Base-by-base conservation (phyloP, 2,797 vertebrate genomes). In the Peromyscus aztecus region DNA sequence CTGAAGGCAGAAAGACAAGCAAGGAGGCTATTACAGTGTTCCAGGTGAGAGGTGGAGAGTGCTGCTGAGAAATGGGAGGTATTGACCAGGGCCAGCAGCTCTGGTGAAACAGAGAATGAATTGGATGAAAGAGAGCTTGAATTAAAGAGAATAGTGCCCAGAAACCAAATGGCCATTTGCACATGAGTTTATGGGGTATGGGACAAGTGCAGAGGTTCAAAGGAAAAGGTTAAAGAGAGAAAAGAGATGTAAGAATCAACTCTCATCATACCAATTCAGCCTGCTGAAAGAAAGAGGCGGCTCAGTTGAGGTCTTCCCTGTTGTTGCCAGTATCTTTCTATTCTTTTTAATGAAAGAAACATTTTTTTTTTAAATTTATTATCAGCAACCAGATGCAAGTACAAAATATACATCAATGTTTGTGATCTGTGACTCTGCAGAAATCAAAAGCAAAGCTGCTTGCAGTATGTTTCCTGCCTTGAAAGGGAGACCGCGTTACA, bases 401-500 rank as follows among this genome's bases (percentile, higher is more conserved):
- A 4, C 0, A 23, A 87, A 89, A 75, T 84, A 77, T 86, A 59
- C 57, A 57, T 11, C 16, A 84, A 13, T 12, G 78, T 84, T 65
- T 67, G 55, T 31, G 7, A 3, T 40, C 13, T 76, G 40, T 17
- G 87, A 31, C 34, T 88, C 59, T 57, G n/a, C n/a, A 84, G 37
- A 94, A 93, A 8, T 84, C 5, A 82, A 40, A 77, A 80, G 40
- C 4, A 92, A 87, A 85, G 14, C n/a, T 67, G 14, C 94, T 87
- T 82, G 52, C 1, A 46, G 7, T 2, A 76, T 49, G 7, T 65
- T 91, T 89, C 89, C 37, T 57, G 43, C 12, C 21, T 31, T 52
- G 21, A 95, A 83, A 69, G 71, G 80, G 2, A 73, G 23, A 1
- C 27, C 6, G 17, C 43, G 52, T 52, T 82, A 19, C 10, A 69